Evolutionary conservation across 2,113 vertebrate genomes (phyloP).

Genomic region (Phyllopteryx taeniolatus): DNA sequence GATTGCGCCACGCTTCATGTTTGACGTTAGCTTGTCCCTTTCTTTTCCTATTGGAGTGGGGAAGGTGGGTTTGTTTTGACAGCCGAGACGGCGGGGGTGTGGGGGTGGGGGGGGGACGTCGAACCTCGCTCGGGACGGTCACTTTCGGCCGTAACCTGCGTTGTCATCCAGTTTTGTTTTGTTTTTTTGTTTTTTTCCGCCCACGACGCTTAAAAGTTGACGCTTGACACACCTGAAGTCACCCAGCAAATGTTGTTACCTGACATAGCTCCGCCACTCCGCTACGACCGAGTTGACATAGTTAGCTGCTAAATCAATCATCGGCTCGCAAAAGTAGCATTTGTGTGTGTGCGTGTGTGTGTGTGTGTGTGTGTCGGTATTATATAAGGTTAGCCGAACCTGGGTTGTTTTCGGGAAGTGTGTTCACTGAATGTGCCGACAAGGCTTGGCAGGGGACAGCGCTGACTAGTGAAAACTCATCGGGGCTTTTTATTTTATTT

Average conservation of each 20-base stretch:
- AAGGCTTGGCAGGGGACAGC: slow-evolving; percentile 24
- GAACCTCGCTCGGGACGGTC: slow-evolving; percentile 16
- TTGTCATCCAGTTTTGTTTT: slow-evolving; percentile 10
- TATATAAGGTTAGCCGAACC: slow-evolving; percentile 48
- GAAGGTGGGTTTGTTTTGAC: slow-evolving; percentile 44
- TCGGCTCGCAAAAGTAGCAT: slow-evolving; percentile 9
- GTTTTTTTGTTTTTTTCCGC: neutral
- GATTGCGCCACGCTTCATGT: neutral
- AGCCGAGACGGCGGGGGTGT: slow-evolving; percentile 9
- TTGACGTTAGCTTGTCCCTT: slow-evolving; percentile 6
- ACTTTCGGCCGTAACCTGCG: slow-evolving; percentile 18
- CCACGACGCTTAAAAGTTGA: slow-evolving; percentile 17
- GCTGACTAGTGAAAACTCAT: slow-evolving; percentile 1
- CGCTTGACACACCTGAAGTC: slow-evolving; percentile 45
- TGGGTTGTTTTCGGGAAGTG: slow-evolving; percentile 54
- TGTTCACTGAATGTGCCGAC: slow-evolving; percentile 40
- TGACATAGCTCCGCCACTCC: slow-evolving; percentile 1
- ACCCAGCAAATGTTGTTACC: slow-evolving; percentile 17
- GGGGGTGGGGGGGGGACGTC: slow-evolving; percentile 1
- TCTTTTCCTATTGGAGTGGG: neutral
- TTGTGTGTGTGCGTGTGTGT: no score
- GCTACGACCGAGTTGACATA: neutral
- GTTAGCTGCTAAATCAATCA: slow-evolving; percentile 50
- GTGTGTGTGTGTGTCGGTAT: slow-evolving; percentile 15
- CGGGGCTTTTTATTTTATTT: no score